A percentile compares a stretch with the other conserved stretches of the same genome.
These are phyloP conservation scores for Caenorhabditis imperialis DNA, from an alignment of 2,888 invertebrate species.

Conservation along the genomic window DNA sequence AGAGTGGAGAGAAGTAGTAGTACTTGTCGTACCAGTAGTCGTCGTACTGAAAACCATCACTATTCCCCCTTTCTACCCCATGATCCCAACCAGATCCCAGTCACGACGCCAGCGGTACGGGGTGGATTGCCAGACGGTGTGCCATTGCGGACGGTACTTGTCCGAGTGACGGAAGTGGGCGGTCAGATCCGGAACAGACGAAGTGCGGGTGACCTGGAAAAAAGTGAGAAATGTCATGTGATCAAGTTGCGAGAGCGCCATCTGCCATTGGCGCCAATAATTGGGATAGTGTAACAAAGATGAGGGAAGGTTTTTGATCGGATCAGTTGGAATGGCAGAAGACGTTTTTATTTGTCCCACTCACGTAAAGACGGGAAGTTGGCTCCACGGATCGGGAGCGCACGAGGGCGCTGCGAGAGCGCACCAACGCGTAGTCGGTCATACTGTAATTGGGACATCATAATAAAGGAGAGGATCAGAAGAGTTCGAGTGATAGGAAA, in stretches of 20 bases:
- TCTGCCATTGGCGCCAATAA: too few species aligned
- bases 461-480: slow-evolving; percentile 5
- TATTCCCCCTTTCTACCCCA: neutral
- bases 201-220: slow-evolving; percentile 65
- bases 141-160: slow-evolving; percentile 73
- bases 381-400: slow-evolving; percentile 64
- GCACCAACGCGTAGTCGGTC: slow-evolving; percentile 70
- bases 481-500: neutral
- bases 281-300: too few species aligned
- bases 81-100: slow-evolving; percentile 61
- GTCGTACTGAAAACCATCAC: slow-evolving; percentile 60
- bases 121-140: slow-evolving; percentile 62
- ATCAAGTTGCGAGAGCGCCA: neutral
- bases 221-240: slow-evolving; percentile 2
- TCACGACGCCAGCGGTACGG: slow-evolving; percentile 71
- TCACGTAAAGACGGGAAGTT: slow-evolving; percentile 51
- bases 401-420: slow-evolving; percentile 69
- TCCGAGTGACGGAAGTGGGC: slow-evolving; percentile 64
- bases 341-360: slow-evolving; percentile 11
- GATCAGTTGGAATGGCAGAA: slow-evolving; percentile 9
- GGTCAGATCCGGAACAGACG: slow-evolving; percentile 69
- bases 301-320: slow-evolving; percentile 25
- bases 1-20: slow-evolving; percentile 75
- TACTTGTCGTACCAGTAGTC: slow-evolving; percentile 75
- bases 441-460: slow-evolving; percentile 55